These are phyloP conservation scores for Sicus ferrugineus DNA, from an alignment of 2,888 invertebrate species.

Conservation along the genomic window DNA sequence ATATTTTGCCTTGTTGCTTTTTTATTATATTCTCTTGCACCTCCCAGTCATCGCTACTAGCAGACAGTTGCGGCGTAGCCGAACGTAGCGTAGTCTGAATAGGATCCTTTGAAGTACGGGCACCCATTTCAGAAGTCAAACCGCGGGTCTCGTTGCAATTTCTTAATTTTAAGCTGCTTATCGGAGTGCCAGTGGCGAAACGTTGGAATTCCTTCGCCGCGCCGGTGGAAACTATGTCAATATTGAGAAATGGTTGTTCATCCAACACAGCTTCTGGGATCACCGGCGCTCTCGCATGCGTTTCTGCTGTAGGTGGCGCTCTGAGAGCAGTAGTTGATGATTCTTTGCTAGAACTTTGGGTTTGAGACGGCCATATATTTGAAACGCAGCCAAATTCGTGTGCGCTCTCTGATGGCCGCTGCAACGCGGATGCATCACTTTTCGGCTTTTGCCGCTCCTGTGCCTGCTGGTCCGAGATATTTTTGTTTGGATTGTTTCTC, in stretches of 20 bases:
- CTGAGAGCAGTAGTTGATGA: slow-evolving; percentile 11
- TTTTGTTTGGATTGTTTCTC: slow-evolving; percentile 45
- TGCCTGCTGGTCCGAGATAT: slow-evolving; percentile 37
- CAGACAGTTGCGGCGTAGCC: neutral
- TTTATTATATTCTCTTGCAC: slow-evolving; percentile 6
- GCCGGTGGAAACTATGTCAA: slow-evolving; percentile 31
- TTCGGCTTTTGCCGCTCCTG: slow-evolving; percentile 31
- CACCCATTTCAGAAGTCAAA: slow-evolving; percentile 24
- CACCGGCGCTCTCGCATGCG: neutral
- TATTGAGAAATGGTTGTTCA: slow-evolving; percentile 25
- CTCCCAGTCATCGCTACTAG: neutral
- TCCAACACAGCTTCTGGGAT: slow-evolving; percentile 19
- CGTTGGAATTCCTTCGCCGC: slow-evolving; percentile 4
- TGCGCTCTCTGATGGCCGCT: neutral
- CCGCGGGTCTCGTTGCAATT: neutral
- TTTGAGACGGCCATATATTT: slow-evolving; percentile 3
- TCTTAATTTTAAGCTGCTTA: neutral
- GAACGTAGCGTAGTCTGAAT: too few species aligned
- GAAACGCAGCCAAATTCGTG: slow-evolving; percentile 19
- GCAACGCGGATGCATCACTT: neutral
- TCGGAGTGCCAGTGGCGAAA: neutral
- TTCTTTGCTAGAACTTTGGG: slow-evolving; percentile 18
- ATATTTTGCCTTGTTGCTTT: slow-evolving; percentile 38
- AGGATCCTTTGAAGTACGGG: slow-evolving; percentile 17
- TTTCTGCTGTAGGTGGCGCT: slow-evolving; percentile 2